These are phyloP conservation scores for Lottia gigantea DNA, from an alignment of 2,888 invertebrate genomes.

Conservation along the genomic window DNA sequence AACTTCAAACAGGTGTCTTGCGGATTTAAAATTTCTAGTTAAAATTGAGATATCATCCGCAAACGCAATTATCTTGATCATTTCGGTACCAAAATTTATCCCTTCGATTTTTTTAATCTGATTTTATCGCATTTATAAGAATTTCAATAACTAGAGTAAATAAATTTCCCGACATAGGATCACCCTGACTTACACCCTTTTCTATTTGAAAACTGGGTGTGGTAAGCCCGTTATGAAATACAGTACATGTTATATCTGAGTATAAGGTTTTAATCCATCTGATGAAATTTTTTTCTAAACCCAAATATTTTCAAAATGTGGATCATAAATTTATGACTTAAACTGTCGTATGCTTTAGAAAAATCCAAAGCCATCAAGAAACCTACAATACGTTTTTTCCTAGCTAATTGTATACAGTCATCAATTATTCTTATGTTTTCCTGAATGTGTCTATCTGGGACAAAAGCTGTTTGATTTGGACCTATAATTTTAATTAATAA, in stretches of 20 bases:
- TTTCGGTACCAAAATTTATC: not conserved
- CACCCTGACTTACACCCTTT: not conserved
- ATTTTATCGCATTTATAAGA: not conserved
- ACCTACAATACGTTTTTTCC: not conserved
- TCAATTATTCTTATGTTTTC: constrained; percentile 1
- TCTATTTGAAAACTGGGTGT: not conserved
- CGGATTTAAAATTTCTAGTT: not conserved
- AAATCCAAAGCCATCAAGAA: not conserved
- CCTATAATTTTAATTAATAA: not conserved
- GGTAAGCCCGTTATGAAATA: not conserved
- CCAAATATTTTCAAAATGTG: not conserved
- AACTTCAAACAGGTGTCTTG: not conserved
- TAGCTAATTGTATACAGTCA: constrained; percentile 1
- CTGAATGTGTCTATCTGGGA: not conserved
- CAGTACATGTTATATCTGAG: not conserved
- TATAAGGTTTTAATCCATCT: not conserved
- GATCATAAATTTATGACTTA: not conserved
- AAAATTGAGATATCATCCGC: not conserved
- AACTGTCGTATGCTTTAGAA: not conserved
- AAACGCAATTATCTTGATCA: not conserved
- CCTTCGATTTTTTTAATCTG: not conserved
- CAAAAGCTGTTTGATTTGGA: not conserved
- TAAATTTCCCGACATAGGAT: constrained; percentile 2
- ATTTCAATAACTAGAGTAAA: not conserved
- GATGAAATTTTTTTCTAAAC: not conserved